Base-by-base conservation (phyloP, 2,888 invertebrate species). In the Agrilus mali region DNA sequence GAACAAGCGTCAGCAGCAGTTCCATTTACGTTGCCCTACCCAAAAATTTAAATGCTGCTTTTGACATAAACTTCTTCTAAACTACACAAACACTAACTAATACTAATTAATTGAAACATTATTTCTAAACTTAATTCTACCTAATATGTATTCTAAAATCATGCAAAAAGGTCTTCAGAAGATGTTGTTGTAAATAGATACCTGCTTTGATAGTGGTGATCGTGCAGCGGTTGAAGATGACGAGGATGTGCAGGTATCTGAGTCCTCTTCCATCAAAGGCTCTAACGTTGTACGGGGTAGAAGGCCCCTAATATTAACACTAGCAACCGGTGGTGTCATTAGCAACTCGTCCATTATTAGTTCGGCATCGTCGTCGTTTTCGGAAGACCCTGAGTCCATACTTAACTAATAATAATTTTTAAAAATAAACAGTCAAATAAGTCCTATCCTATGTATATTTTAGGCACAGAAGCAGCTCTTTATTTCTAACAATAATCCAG, bases 241-340 rank as follows among this genome's bases (percentile, higher is more conserved):
- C 2, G 66, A 60, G 49, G 72, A 70, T 47, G 70, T 73, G 53
- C 78, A 79, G 57, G 82, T 82, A 15, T 84, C 83, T 47, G 75
- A 78, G 53, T 88, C 87, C 67, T 88, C 88, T 66, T 88, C 87
- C 51, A 85, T 77, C 6, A 88, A 72, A 40, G 88, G 87, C 62
- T 88, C 88, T 58, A 88, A 67, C 53, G 86, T 76, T 66, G 85
- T 72, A 63, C 85, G 75, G 48, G 83, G 82, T 48, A 84, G 64
- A 33, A 85, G 65, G 32, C 83, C 84, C 50, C 83, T 69, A 42
- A 82, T 69, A 1, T 77, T 77, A 36, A 82, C 80, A 50, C 81
- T 80, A n/a, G 80, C 78, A 57, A 83, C 80, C 1, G 82, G 82
- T 1, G 82, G 82, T 7, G 82, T 80, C 81, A 84, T 82, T 36